Conservation (phyloP, 2,797 vertebrate genomes). For the Sciurus carolinensis region DNA sequence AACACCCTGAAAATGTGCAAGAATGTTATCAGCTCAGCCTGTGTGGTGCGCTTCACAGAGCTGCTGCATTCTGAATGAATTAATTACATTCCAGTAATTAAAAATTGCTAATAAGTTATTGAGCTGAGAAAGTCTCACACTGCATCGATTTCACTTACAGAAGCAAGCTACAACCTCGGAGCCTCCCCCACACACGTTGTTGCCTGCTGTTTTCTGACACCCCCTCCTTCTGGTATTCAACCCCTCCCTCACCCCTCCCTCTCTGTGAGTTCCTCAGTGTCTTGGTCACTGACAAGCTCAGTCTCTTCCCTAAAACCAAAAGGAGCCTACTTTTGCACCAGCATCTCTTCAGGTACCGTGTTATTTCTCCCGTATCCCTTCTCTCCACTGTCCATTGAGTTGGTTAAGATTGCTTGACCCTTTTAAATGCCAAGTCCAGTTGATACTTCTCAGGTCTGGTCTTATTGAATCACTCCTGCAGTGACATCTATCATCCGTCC, state of each 20-base stretch:
- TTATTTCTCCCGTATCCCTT: background rate
- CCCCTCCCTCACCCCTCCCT: background rate
- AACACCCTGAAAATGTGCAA: background rate
- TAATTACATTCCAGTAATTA: slow-evolving; percentile 82
- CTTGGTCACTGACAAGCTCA: background rate
- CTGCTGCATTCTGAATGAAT: slow-evolving; percentile 56
- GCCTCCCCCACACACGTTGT: background rate
- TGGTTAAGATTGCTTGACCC: background rate
- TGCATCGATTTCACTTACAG: slow-evolving; percentile 51
- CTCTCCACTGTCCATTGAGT: background rate
- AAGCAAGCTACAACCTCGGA: background rate
- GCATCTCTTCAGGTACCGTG: background rate
- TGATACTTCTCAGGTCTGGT: background rate
- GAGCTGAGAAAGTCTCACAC: slow-evolving; percentile 63
- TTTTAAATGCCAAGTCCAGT: background rate
- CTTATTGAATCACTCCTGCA: rapidly evolving
- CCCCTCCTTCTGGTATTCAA: background rate
- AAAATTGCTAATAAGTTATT: slow-evolving; percentile 81
- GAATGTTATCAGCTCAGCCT: slow-evolving; percentile 48
- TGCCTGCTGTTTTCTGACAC: background rate
- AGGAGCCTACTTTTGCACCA: background rate
- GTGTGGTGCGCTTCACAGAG: slow-evolving; percentile 39
- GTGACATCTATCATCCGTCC: background rate
- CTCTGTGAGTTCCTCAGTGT: background rate
- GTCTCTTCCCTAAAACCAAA: background rate